Conservation (phyloP, 2,888 invertebrate genomes). For the Cosmia trapezina region DNA sequence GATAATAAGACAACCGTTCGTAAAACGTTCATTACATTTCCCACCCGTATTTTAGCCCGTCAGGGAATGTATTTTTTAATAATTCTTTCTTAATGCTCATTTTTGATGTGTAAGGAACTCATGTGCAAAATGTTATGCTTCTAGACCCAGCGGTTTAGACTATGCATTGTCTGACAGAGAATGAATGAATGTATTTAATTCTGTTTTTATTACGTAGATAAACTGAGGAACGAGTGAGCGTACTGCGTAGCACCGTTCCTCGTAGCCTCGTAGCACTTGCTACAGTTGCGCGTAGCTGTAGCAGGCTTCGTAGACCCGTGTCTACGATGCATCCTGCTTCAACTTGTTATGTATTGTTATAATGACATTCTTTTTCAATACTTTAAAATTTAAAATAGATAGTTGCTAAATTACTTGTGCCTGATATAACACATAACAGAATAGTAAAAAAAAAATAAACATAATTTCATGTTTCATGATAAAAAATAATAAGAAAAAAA, state of each 20-base stretch:
- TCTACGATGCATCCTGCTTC: too few species aligned
- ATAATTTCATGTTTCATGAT: background rate
- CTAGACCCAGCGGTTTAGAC: background rate
- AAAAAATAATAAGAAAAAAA: background rate
- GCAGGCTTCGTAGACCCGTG: too few species aligned
- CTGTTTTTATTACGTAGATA: background rate
- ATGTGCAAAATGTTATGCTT: background rate
- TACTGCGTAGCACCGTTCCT: constrained; percentile 16
- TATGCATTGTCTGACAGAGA: background rate
- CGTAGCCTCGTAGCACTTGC: constrained; percentile 29
- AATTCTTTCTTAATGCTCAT: background rate
- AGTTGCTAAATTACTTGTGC: background rate
- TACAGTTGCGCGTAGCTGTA: background rate
- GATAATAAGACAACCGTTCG: too few species aligned
- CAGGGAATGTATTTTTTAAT: background rate
- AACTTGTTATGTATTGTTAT: too few species aligned
- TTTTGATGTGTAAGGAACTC: background rate
- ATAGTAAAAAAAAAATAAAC: background rate
- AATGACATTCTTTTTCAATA: background rate
- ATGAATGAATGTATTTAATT: background rate
- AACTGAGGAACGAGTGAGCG: background rate
- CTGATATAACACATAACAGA: background rate
- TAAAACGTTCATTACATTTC: too few species aligned
- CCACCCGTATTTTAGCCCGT: background rate
- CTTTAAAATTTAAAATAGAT: background rate